Evolutionary conservation across 2,113 vertebrate genomes (phyloP).

Genomic region (Notarius lentiginosus): DNA sequence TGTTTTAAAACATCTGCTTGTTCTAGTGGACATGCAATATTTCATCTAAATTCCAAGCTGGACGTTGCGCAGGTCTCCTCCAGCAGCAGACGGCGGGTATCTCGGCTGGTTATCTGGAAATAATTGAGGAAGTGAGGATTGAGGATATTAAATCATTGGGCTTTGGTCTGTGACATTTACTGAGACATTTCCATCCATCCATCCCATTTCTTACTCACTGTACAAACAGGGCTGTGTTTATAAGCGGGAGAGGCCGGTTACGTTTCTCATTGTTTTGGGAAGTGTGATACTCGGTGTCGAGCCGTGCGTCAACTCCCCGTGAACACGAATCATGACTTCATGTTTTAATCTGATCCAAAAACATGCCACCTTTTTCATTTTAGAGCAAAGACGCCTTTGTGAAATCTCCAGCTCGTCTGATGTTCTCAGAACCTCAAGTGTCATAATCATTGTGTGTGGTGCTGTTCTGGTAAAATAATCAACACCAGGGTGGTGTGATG

Average conservation of each 20-base stretch:
- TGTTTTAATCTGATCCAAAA: constrained; percentile 45
- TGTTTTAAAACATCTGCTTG: background rate
- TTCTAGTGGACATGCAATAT: background rate
- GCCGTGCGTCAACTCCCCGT: constrained; percentile 62
- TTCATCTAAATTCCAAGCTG: background rate
- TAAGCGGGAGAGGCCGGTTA: constrained; percentile 64
- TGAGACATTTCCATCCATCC: constrained; percentile 60
- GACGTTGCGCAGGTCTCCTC: background rate
- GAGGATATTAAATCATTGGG: constrained; percentile 72
- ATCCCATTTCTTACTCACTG: constrained; percentile 70
- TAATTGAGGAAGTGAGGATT: constrained; percentile 49
- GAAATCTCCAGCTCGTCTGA: background rate
- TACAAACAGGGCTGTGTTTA: constrained; percentile 68
- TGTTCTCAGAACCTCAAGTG: background rate
- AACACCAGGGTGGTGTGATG: background rate
- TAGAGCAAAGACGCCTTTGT: background rate
- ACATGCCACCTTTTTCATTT: background rate
- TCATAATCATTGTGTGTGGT: background rate
- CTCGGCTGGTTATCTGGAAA: constrained; percentile 54
- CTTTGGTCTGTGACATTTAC: constrained; percentile 59
- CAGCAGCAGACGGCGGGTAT: constrained; percentile 48
- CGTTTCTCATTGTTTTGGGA: constrained; percentile 69
- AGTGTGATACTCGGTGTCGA: constrained; percentile 62
- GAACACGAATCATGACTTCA: constrained; percentile 57
- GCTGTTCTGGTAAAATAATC: background rate